Base-by-base conservation (phyloP, 2,113 vertebrate species). In the Chloebia gouldiae region DNA sequence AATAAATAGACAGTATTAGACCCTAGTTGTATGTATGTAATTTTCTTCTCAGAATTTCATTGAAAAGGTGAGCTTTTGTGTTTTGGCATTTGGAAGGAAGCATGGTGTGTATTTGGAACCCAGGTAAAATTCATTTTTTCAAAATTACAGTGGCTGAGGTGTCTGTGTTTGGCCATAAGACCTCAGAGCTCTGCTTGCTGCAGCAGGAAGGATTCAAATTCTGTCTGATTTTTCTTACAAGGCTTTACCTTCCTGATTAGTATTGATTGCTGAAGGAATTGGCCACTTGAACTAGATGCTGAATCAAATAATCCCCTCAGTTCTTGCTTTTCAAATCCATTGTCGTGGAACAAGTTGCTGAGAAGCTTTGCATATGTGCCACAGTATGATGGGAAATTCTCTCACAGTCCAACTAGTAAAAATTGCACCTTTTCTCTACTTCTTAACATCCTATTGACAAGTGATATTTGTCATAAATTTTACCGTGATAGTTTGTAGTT, bases 201-300 rank as follows among this genome's bases (percentile, higher is more conserved):
- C 72, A 50, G 77, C 84, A 81, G 95, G 92, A 96, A 95, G 93
- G 95, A 97, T 98, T 98, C 97, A 86, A 85, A 94, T 94, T 83
- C 88, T 96, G 95, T 97, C 97, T 94, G 92, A 82, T 91, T 97
- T 98, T 97, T 97, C 80, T 97, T 88, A 78, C 40, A 92, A 96
- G 93, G 86, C 88, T 95, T 94, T 87, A 94, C 91, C 81, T 81
- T 54, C 92, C 97, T 98, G 97, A 98, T 98, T 98, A 97, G 92
- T 98, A 98, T 98, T 98, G 98, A 98, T 98, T 97, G 97, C 92
- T 93, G 86, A 95, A 88, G 91, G 97, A 98, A 98, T 97, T 97
- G 98, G 97, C 97, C 95, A 95, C 97, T 98, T 98, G 95, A 61
- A 98, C 97, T 98, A 95, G 96, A 97, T 96, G 94, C 95, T 95